Evolutionary conservation across 2,113 vertebrate genomes (phyloP), one percentile per base, ranked within the genome.

Genomic region (Odocoileus hemionus): DNA sequence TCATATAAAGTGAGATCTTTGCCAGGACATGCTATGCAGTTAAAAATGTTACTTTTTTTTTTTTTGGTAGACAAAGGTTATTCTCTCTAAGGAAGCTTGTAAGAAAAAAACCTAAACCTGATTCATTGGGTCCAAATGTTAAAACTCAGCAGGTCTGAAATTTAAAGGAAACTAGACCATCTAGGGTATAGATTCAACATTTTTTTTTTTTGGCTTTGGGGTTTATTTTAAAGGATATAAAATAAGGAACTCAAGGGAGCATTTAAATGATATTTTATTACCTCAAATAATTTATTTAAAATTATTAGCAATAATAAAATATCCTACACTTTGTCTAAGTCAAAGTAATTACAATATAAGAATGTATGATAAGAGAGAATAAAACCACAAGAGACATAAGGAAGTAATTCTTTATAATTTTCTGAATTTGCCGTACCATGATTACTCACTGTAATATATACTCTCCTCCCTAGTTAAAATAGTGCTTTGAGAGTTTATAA

Each of bases 1-100:
- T 89, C 45, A 95, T 97, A 67, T 74, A 96, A 95, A 94, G 30
- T 3, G 15, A 5, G 19, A 47, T 87, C 52, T 94, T 98, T 95
- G 92, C 76, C 61, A 92, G 92, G 78, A 93, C 25, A 87, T 60
- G 30, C 26, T 95, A 94, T 96, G 26, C 84, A 85, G 96, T 98
- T 98, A 98, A 89, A 67, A 96, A 95, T 95, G 45, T 86, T 93
- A 86, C 96, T 79, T 6, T 28, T 85, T 97, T 12, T 67, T 91
- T 7, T 30, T 89, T 97, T 82, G 96, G 90, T 80, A 89, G 86
- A 67, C 2, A 58, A 70, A 97, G 97, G 21, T 85, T 86, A 58
- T 47, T 47, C 7, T 94, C 55, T 87, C 2, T 88, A 90, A 45
- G 95, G 78, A 97, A 93, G 8, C 23, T 50, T 86, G 16, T 43